phyloP scores from a whole-genome alignment of 1,140 invertebrate species.

The Saccostrea glomerata region DNA sequence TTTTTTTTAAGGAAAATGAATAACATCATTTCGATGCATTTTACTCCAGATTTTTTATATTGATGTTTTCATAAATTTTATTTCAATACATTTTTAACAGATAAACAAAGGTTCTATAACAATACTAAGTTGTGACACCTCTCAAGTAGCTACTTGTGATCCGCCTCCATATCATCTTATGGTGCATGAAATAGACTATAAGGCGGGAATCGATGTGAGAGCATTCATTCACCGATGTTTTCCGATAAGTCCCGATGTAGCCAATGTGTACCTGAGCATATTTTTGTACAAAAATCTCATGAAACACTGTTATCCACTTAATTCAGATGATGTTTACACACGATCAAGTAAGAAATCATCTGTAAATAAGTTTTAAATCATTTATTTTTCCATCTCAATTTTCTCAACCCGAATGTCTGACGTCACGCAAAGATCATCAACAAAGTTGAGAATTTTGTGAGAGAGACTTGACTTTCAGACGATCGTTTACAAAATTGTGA shows the following conservation, averaged over 20 bases:
- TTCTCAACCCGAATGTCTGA: slow-evolving; percentile 54
- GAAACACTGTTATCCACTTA: not conserved
- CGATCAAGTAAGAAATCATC: slow-evolving; percentile 9
- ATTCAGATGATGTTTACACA: not conserved
- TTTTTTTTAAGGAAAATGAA: not conserved
- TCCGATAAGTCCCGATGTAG: slow-evolving; percentile 48
- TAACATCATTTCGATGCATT: not conserved
- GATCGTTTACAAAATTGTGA: slow-evolving; percentile 34
- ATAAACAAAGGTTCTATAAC: not conserved
- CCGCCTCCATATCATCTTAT: not conserved
- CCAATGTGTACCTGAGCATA: slow-evolving; percentile 53
- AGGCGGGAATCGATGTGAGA: slow-evolving; percentile 55
- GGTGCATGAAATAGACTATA: slow-evolving; percentile 53
- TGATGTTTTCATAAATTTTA: not conserved
- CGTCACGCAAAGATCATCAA: slow-evolving; percentile 58
- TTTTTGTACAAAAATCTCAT: slow-evolving; percentile 41
- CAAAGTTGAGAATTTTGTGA: slow-evolving; percentile 54
- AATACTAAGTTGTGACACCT: not conserved
- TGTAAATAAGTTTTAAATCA: not conserved
- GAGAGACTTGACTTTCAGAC: slow-evolving; percentile 48
- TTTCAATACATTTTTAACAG: not conserved
- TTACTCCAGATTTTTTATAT: not conserved
- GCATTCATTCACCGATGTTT: slow-evolving; percentile 49
- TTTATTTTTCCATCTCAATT: slow-evolving; percentile 42
- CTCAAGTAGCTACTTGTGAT: not conserved